A percentile compares a stretch with the other conserved stretches of the same genome.
Conservation (phyloP, 2,888 invertebrate species). For the Agonopterix subpropinquella region DNA sequence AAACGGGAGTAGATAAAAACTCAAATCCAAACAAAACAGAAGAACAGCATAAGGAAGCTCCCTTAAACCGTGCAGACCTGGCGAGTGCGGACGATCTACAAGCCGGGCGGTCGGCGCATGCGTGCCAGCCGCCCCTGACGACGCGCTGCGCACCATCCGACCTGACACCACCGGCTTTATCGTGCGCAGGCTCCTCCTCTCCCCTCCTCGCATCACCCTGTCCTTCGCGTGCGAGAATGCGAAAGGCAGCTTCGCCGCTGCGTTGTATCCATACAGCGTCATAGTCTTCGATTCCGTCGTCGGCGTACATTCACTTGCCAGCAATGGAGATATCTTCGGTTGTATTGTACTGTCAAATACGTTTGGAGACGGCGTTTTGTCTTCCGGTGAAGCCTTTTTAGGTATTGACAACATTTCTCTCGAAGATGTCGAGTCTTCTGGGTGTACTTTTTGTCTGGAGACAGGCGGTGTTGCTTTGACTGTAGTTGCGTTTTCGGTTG, state of each 20-base stretch:
- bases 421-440: conserved; percentile 54
- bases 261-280: conserved; percentile 71
- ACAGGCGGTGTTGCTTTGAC: conserved; percentile 31
- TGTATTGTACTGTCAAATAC: conserved; percentile 43
- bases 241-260: conserved; percentile 66
- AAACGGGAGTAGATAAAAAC: too few species aligned
- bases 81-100: conserved; percentile 52
- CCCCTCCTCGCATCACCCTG: conserved; percentile 22
- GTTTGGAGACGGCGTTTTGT: conserved; percentile 53
- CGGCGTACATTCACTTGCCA: conserved; percentile 54
- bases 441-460: conserved; percentile 59
- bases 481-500: conserved; percentile 30
- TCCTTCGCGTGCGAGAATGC: conserved; percentile 62
- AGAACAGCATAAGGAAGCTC: conserved; percentile 18
- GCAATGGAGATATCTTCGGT: conserved; percentile 65
- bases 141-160: conserved; percentile 74
- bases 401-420: conserved; percentile 47
- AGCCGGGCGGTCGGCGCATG: conserved; percentile 54
- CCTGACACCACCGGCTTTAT: conserved; percentile 44
- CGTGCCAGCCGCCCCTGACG: conserved; percentile 62
- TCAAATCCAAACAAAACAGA: neutral
- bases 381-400: conserved; percentile 52
- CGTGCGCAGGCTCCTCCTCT: conserved; percentile 43
- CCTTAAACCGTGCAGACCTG: conserved; percentile 48
- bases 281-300: conserved; percentile 59